Evolutionary conservation across 2,113 vertebrate genomes (phyloP).

Genomic region (Glaucidium brasilianum): DNA sequence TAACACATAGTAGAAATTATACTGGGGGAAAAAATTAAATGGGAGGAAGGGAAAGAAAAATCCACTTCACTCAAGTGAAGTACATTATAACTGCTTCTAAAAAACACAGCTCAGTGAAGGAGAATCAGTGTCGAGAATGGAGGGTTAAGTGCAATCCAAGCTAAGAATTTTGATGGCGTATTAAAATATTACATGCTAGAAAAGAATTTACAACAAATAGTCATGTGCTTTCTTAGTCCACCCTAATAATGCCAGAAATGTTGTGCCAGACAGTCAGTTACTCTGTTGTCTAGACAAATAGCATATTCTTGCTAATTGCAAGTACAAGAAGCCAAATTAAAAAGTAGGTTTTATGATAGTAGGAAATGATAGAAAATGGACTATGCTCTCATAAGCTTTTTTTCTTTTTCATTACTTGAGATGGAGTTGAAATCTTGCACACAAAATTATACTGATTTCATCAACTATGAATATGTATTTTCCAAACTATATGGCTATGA

Average conservation of each 20-base stretch:
- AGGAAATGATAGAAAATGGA: constrained; percentile 1
- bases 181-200: neutral
- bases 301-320: constrained; percentile 30
- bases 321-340: neutral
- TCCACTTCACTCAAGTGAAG: neutral
- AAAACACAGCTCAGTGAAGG: neutral
- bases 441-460: neutral
- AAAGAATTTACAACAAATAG: constrained; percentile 13
- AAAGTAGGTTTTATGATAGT: neutral
- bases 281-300: constrained; percentile 30
- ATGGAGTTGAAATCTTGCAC: neutral
- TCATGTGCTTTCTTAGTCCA: constrained; percentile 4
- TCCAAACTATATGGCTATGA: neutral
- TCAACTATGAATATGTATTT: neutral
- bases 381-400: neutral
- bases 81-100: neutral
- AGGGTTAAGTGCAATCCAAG: neutral
- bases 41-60: neutral
- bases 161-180: neutral
- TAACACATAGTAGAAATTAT: neutral
- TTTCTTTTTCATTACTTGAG: neutral
- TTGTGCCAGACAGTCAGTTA: neutral
- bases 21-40: neutral
- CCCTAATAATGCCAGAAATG: neutral
- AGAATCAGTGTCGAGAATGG: neutral